phyloP scores from a whole-genome alignment of 2,888 invertebrate genomes.

The Meteorus colon region DNA sequence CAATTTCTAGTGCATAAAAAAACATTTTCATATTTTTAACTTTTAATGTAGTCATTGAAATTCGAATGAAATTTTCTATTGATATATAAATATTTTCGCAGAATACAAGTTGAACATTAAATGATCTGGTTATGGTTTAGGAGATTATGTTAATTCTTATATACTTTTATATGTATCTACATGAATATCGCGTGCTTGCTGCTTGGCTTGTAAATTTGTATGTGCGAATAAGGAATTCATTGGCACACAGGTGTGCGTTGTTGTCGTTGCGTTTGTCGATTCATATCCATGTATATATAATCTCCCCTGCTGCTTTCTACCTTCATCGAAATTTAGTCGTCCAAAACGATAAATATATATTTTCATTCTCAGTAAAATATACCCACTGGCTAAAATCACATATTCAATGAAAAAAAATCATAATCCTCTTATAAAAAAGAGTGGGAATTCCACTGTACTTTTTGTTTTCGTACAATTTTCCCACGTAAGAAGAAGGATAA shows the following conservation, averaged over 20 bases:
- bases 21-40: neutral
- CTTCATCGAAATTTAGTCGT: constrained; percentile 22
- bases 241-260: neutral
- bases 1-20: neutral
- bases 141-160: constrained; percentile 6
- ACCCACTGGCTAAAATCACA: neutral
- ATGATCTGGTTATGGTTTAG: neutral
- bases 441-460: neutral
- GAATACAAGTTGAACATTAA: neutral
- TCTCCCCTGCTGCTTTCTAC: constrained; percentile 7
- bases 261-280: neutral
- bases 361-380: constrained; percentile 2
- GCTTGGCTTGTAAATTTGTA: neutral
- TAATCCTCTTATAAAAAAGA: neutral
- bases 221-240: constrained; percentile 1
- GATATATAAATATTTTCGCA: neutral
- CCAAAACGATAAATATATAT: constrained; percentile 21
- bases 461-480: neutral
- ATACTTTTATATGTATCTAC: neutral
- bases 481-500: too few relatives aligned
- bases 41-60: neutral
- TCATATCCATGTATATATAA: neutral
- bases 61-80: neutral
- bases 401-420: neutral
- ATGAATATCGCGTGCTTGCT: neutral